A percentile compares a stretch with the other conserved stretches of the same genome.
Conservation (phyloP, 1,140 invertebrate genomes). For the Globodera ellingtonae region DNA sequence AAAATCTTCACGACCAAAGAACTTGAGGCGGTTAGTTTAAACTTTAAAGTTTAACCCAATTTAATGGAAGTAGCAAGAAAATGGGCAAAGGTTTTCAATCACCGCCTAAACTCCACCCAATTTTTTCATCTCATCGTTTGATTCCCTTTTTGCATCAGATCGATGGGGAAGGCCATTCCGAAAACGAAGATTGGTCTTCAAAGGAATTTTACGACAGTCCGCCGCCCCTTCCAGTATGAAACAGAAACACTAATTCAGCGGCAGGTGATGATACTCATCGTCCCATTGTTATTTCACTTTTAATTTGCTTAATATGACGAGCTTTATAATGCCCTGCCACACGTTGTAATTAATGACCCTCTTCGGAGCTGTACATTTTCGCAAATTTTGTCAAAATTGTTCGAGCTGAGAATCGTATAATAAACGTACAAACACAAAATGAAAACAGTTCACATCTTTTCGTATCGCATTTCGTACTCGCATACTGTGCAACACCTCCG, state of each 20-base stretch:
- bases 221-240: conserved; percentile 45
- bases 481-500: conserved; percentile 48
- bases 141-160: conserved; percentile 41
- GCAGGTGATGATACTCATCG: background rate
- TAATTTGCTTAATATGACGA: background rate
- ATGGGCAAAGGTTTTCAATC: no score
- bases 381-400: no score
- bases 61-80: no score
- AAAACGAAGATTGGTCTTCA: conserved; percentile 57
- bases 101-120: no score
- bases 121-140: background rate
- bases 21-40: conserved; percentile 52
- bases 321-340: background rate
- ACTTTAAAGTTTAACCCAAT: background rate
- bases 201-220: conserved; percentile 53
- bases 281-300: background rate
- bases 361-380: no score
- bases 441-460: conserved; percentile 51
- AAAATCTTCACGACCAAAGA: conserved; percentile 56
- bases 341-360: no score
- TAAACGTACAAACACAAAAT: no score
- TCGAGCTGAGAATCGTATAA: no score
- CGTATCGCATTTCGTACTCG: conserved; percentile 50
- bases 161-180: conserved; percentile 54
- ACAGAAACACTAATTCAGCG: background rate